These are phyloP conservation scores for Macquaria australasica DNA, from an alignment of 2,113 vertebrate species.

Conservation along the genomic window DNA sequence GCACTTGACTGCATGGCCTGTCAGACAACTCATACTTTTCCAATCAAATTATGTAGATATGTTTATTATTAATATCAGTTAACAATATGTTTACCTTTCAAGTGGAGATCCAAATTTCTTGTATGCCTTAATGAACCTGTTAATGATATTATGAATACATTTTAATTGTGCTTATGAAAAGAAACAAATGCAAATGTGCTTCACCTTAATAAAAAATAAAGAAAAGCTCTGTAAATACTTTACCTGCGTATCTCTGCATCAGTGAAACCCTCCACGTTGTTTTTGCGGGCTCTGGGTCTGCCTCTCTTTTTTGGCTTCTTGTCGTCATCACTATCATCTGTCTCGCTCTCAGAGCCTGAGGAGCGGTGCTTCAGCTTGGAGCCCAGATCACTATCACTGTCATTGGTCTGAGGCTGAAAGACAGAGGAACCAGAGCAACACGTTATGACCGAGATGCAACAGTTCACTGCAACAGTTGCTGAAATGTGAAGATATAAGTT, in stretches of 20 bases:
- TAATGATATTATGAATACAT: background rate
- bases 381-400: slow-evolving; percentile 96
- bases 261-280: slow-evolving; percentile 97
- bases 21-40: background rate
- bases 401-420: slow-evolving; percentile 92
- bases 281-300: slow-evolving; percentile 93
- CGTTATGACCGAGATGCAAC: background rate
- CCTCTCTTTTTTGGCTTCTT: slow-evolving; percentile 96
- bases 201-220: background rate
- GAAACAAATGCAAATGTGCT: no score
- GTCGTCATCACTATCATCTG: slow-evolving; percentile 95
- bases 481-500: background rate
- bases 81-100: slow-evolving; percentile 87
- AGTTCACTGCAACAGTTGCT: background rate
- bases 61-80: background rate
- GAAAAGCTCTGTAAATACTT: no score
- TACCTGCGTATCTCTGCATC: slow-evolving; percentile 97
- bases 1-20: background rate
- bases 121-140: slow-evolving; percentile 98
- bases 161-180: background rate
- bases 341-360: slow-evolving; percentile 95
- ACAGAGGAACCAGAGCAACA: background rate
- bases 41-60: background rate
- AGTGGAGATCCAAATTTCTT: slow-evolving; percentile 99
- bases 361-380: slow-evolving; percentile 94